Evolutionary conservation across 2,113 vertebrate genomes (phyloP), one percentile per base, ranked within the genome.

Genomic region (Sceloporus undulatus): DNA sequence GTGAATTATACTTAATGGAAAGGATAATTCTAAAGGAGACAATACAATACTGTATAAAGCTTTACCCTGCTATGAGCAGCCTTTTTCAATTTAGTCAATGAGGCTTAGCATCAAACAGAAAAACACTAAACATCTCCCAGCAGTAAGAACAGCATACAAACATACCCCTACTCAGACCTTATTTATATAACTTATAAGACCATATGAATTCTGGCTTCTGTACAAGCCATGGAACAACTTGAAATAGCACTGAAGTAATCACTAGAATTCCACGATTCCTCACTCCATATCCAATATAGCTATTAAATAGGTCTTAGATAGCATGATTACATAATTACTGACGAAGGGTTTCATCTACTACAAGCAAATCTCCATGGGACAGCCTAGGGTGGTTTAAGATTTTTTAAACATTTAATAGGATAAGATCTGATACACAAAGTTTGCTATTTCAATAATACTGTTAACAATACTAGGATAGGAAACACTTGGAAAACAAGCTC

Each of bases 1-100:
- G 87, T 56, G 89, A 86, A 88, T 91, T 77, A 83, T 66, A 91
- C 87, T 92, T 91, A 90, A 92, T 77, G 81, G 73, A 90, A 93
- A 65, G 90, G 92, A 92, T 93, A 93, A 94, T 89, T 92, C 92
- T 89, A 88, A 95, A 90, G 89, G 90, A 94, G 74, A 85, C 88
- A 92, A 92, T 95, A 92, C 90, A 91, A 92, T 90, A n/a, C n/a
- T n/a, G n/a, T n/a, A 94, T 93, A 94, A 95, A 95, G 93, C 93
- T 90, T 94, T 94, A 92, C 92, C 48, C 87, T 71, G 81, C 85
- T 89, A 93, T 13, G 87, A 94, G 71, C 91, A 93, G 92, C 62
- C 68, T 90, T 84, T 85, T 89, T 88, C 93, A 89, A 85, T 87
- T 91, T 90, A 92, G 70, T 94, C 91, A 87, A 85, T 75, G 89